Percentiles rank a stretch among this genome's conserved stretches.
Evolutionary conservation across 2,113 vertebrate genomes (phyloP).

Genomic region (Mesitornis unicolor): DNA sequence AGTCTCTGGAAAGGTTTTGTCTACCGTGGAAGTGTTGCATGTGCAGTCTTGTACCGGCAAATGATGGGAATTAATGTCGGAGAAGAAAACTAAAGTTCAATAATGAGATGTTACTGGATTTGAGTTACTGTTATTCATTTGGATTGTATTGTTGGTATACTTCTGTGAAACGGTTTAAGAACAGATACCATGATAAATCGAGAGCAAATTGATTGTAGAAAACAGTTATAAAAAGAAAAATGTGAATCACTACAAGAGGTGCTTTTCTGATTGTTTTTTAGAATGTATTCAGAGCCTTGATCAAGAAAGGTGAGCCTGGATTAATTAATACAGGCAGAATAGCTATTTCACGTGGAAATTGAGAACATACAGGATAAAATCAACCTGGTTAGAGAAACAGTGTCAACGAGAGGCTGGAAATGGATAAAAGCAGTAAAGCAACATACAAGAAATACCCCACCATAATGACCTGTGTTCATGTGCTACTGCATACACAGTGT

Average conservation of each 20-base stretch:
- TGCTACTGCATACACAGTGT: not conserved
- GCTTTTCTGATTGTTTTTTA: not conserved
- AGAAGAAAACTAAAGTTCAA: not conserved
- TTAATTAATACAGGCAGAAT: not conserved
- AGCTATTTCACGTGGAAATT: not conserved
- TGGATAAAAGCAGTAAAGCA: not conserved
- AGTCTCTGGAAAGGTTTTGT: not conserved
- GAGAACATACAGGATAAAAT: not conserved
- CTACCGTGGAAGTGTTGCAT: not conserved
- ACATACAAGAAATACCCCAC: not conserved
- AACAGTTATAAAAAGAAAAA: not conserved
- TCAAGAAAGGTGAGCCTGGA: not conserved
- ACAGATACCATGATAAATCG: not conserved
- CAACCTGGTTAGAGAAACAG: not conserved
- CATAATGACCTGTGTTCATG: not conserved
- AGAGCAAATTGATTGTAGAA: not conserved
- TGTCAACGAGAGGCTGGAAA: not conserved
- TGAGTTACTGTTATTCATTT: fast-evolving
- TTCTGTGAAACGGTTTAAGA: not conserved
- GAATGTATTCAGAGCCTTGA: not conserved
- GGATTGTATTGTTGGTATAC: not conserved
- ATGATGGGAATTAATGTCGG: not conserved
- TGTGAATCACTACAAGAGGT: not conserved
- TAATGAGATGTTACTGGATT: not conserved
- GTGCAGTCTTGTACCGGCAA: not conserved